These are phyloP conservation scores for Rattus rattus DNA, from an alignment of 2,113 vertebrate species.

Conservation along the genomic window DNA sequence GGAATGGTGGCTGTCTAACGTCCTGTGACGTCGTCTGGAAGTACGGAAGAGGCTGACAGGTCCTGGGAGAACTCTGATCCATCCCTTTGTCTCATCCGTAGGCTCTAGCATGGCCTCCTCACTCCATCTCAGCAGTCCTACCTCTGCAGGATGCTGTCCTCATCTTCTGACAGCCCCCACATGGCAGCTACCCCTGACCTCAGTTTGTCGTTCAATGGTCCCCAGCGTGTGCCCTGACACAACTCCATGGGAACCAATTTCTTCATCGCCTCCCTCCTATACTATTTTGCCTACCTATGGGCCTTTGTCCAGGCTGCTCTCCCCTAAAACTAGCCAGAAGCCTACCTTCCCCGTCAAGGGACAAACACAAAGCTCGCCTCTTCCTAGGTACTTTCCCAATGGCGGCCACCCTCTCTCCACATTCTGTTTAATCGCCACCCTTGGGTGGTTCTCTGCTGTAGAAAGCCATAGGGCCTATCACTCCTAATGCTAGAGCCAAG, in stretches of 20 bases:
- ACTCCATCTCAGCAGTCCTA: too few species aligned
- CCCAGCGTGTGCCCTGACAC: background rate
- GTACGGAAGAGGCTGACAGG: background rate
- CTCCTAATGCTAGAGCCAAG: background rate
- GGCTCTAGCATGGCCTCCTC: background rate
- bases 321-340: background rate
- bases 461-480: background rate
- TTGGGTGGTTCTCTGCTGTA: background rate
- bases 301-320: background rate
- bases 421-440: background rate
- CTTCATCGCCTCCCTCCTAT: rapidly evolving
- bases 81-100: background rate
- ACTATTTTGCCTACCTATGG: background rate
- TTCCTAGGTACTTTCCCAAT: background rate
- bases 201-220: background rate
- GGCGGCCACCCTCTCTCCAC: background rate
- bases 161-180: background rate
- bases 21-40: background rate
- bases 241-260: background rate
- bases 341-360: background rate
- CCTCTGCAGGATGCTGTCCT: background rate
- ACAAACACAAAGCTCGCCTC: background rate
- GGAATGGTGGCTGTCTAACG: background rate
- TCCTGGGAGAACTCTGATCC: background rate
- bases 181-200: background rate